A percentile compares a stretch with the other conserved stretches of the same genome.
phyloP scores from a whole-genome alignment of 2,888 invertebrate genomes.

The Antheraea assamensis region DNA sequence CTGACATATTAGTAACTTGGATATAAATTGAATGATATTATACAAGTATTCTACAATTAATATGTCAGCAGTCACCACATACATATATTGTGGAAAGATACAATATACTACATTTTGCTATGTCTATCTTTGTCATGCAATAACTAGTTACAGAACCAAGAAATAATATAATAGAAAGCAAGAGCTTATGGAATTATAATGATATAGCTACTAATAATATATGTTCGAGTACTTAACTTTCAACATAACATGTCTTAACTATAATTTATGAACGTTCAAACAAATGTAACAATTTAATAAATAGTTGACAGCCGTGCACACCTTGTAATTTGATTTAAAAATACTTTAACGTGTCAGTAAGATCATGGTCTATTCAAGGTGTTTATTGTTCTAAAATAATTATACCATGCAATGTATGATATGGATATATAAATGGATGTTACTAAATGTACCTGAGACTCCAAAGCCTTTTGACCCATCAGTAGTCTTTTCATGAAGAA shows the following conservation, averaged over 20 bases:
- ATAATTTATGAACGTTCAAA: background rate
- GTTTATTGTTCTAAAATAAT: constrained; percentile 29
- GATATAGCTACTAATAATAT: too few relatives aligned
- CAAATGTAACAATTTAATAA: background rate
- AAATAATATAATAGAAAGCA: too few relatives aligned
- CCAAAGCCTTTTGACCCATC: too few relatives aligned
- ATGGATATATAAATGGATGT: background rate
- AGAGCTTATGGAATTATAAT: too few relatives aligned
- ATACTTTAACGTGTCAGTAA: constrained; percentile 30
- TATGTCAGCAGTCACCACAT: background rate
- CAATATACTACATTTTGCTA: background rate
- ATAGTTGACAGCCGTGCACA: constrained; percentile 24
- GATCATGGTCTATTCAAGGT: constrained; percentile 35
- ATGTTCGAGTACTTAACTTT: too few relatives aligned
- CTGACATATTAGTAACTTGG: too few relatives aligned
- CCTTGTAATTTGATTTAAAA: constrained; percentile 31
- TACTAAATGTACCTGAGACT: too few relatives aligned
- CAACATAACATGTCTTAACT: background rate
- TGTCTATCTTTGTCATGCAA: too few relatives aligned
- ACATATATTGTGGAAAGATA: background rate
- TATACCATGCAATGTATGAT: constrained; percentile 23
- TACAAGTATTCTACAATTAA: background rate
- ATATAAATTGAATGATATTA: too few relatives aligned
- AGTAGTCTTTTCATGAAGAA: too few relatives aligned
- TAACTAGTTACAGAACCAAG: too few relatives aligned